These are phyloP conservation scores for Tolypeutes matacus DNA, from an alignment of 2,797 vertebrate species.

Conservation along the genomic window DNA sequence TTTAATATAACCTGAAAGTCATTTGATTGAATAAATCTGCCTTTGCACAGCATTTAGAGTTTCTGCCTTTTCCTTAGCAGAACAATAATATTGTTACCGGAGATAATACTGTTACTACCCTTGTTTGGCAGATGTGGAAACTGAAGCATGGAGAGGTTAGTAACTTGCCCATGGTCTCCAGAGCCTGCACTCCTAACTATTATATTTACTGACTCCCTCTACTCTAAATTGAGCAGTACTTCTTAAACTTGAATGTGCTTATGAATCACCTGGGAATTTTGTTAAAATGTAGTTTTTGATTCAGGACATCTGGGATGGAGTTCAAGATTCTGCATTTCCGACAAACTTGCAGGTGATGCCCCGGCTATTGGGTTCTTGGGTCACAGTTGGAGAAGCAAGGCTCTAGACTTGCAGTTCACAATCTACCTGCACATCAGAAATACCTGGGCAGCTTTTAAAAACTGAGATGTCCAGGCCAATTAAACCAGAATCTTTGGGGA, in stretches of 20 bases:
- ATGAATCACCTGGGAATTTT: not conserved
- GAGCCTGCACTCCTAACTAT: not conserved
- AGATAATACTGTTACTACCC: not conserved
- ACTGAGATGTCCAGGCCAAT: not conserved
- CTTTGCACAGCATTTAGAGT: no score
- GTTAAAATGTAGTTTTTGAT: slow-evolving; percentile 17
- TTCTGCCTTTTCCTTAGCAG: no score
- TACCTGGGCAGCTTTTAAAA: not conserved
- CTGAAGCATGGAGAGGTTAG: not conserved
- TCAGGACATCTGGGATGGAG: not conserved
- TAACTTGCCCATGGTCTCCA: not conserved
- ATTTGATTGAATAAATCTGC: no score
- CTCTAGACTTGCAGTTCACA: not conserved
- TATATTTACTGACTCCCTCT: not conserved
- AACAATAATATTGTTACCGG: not conserved
- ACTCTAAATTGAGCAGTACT: not conserved
- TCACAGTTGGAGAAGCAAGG: not conserved
- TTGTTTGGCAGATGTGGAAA: not conserved
- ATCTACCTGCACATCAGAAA: not conserved
- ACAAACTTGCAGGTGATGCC: not conserved
- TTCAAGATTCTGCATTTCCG: not conserved
- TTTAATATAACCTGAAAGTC: no score
- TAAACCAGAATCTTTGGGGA: not conserved
- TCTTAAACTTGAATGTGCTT: not conserved
- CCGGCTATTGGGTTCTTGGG: no score